phyloP scores from a whole-genome alignment of 2,888 invertebrate genomes.

The Machimus atricapillus region DNA sequence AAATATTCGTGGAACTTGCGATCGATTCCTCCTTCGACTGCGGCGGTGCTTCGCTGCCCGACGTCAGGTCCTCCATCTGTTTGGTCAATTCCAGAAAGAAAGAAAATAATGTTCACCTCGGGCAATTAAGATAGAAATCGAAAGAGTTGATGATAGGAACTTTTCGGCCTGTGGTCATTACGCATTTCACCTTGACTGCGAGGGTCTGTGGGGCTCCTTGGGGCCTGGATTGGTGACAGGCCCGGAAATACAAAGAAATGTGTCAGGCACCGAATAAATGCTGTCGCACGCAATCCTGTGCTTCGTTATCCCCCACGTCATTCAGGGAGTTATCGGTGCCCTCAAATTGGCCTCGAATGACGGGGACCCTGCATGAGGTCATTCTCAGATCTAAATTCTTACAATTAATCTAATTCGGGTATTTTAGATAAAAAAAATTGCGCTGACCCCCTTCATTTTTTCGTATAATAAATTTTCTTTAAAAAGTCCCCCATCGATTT shows the following conservation, averaged over 20 bases:
- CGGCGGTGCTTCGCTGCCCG: background rate
- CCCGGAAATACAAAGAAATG: conserved; percentile 13
- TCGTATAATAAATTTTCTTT: background rate
- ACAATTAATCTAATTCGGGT: background rate
- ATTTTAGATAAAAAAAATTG: background rate
- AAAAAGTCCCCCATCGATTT: background rate
- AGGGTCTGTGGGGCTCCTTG: background rate
- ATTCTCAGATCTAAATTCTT: background rate
- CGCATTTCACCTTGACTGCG: conserved; percentile 38
- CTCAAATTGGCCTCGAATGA: background rate
- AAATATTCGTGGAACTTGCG: conserved; percentile 16
- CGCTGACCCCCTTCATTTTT: background rate
- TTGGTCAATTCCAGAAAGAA: conserved; percentile 6
- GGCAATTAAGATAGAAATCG: conserved; percentile 38
- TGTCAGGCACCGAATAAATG: background rate
- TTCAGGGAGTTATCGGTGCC: background rate
- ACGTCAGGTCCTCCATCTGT: conserved; percentile 21
- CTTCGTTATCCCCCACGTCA: background rate
- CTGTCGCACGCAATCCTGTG: conserved; percentile 10
- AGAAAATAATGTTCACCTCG: conserved; percentile 29
- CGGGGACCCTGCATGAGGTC: background rate
- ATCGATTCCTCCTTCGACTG: conserved; percentile 18
- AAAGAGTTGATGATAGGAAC: conserved; percentile 2
- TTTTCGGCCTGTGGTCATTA: conserved; percentile 40
- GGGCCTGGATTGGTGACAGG: background rate